phyloP scores from a whole-genome alignment of 2,797 vertebrate genomes.

The Xiphophorus birchmanni region DNA sequence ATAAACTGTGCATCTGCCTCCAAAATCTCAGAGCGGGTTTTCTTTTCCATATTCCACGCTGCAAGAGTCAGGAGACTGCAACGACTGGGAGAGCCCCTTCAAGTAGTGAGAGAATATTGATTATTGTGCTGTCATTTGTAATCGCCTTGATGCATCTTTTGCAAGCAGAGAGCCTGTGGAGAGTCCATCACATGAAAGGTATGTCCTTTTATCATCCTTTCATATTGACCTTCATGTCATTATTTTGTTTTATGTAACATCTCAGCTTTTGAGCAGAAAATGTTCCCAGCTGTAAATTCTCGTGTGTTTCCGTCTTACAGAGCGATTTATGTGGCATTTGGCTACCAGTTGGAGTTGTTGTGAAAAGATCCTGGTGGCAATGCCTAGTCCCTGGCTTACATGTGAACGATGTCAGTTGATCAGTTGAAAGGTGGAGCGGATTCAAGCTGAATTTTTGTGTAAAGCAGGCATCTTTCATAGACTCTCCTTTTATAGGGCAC shows the following conservation, averaged over 20 bases:
- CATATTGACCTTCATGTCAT: conserved; percentile 5
- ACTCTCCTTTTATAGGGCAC: conserved; percentile 8
- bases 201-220: conserved; percentile 23
- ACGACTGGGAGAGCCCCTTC: conserved; percentile 59
- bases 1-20: conserved; percentile 51
- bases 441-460: conserved; percentile 6
- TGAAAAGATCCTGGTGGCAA: background rate
- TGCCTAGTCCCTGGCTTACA: background rate
- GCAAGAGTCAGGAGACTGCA: conserved; percentile 46
- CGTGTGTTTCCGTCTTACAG: background rate
- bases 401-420: background rate
- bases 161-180: conserved; percentile 35
- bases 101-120: conserved; percentile 63
- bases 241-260: conserved; percentile 15
- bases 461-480: conserved; percentile 5
- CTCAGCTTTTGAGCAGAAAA: conserved; percentile 24
- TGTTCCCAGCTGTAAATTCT: conserved; percentile 37
- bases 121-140: conserved; percentile 65
- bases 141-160: conserved; percentile 61
- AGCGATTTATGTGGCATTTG: conserved; percentile 33
- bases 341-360: background rate
- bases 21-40: conserved; percentile 40
- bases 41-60: conserved; percentile 49
- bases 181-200: conserved; percentile 55
- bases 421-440: background rate